phyloP scores from a whole-genome alignment of 2,113 vertebrate genomes.

The Stictonetta naevosa region DNA sequence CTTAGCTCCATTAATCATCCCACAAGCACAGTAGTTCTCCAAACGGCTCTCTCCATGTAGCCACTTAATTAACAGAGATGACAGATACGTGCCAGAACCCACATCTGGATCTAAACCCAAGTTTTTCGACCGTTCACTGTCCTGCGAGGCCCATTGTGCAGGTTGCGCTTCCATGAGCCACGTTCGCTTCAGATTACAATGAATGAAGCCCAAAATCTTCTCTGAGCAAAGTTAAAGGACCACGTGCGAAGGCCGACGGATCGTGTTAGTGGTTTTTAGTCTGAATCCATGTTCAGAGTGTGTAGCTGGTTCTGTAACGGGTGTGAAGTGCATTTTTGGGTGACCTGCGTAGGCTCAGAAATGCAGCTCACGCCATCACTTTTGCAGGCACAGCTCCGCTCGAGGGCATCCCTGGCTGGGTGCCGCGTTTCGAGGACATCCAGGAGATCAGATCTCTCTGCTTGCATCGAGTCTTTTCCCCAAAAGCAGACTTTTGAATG shows the following conservation, averaged over 20 bases:
- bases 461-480: not conserved
- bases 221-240: not conserved
- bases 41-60: not conserved
- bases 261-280: not conserved
- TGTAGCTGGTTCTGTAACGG: not conserved
- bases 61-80: constrained; percentile 14
- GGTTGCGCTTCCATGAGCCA: not conserved
- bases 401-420: too few species aligned
- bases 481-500: not conserved
- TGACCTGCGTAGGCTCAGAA: too few species aligned
- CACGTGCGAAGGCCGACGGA: not conserved
- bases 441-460: not conserved
- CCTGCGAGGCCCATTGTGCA: not conserved
- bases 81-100: not conserved
- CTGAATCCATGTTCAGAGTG: not conserved
- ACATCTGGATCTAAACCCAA: not conserved
- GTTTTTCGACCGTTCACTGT: not conserved
- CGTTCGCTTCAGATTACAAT: not conserved
- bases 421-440: not conserved
- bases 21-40: not conserved
- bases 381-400: not conserved
- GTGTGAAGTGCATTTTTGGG: too few species aligned
- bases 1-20: not conserved
- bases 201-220: not conserved
- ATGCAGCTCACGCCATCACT: too few species aligned